Base-by-base conservation (phyloP, 1,140 invertebrate genomes). In the Macrobrachium rosenbergii region DNA sequence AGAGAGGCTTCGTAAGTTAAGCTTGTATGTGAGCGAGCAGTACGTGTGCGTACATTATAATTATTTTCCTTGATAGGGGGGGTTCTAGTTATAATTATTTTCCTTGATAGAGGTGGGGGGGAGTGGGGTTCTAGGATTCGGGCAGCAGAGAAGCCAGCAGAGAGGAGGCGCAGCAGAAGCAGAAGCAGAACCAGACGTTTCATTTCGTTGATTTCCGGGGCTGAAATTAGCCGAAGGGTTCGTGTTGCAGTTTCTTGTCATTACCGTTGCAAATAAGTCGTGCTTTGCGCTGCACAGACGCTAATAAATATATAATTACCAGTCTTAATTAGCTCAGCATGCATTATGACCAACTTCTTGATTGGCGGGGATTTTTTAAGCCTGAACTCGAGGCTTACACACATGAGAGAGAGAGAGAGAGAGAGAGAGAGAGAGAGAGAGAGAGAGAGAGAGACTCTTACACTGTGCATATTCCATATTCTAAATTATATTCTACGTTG, bases 251-350 rank as follows among this genome's bases (percentile, higher is more conserved):
- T 83, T 83, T 83, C 82, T 83, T 83, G 82, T 83, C 82, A 83
- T 83, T 83, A 83, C 75, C 59, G 82, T 83, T 83, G 82, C 82
- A 77, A 83, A 83, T 76, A 83, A 75, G 73, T 83, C 82, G 82
- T 83, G 72, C 75, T 83, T 83, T 83, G 82, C 82, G 82, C 76
- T 83, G 72, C 82, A 83, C 82, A 76, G 82, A 83, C 82, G 82
- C 72, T 83, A 83, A 83, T 83, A 83, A 83, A 83, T 83, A 83
- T 76, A 77, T 83, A 83, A 83, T 83, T 83, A 83, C 67, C 58
- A 83, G 82, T 60, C 82, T 83, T 83, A 83, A 83, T 83, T 83
- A 83, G 82, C 73, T 76, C 82, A 73, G 82, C 72, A 83, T 83
- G 82, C 82, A 83, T 83, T 83, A 83, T 83, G 82, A 83, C 82